A percentile compares a stretch with the other conserved stretches of the same genome.
Conservation (phyloP, 2,797 vertebrate species). For the Pangasius djambal region DNA sequence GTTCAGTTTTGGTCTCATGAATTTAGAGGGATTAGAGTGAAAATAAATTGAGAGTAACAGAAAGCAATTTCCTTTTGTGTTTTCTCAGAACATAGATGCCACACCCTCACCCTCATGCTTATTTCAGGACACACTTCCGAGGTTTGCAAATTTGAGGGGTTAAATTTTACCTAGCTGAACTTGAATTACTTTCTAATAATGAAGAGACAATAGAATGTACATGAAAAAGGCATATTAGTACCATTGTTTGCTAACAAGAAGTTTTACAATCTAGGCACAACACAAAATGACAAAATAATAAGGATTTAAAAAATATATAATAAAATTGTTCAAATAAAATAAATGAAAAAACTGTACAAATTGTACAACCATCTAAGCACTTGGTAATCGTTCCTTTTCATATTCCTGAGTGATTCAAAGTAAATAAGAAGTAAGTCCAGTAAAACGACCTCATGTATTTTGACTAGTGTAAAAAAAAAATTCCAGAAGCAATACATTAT, state of each 20-base stretch:
- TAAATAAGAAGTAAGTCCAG: not conserved
- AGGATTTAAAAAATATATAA: too few species aligned
- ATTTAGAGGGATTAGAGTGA: not conserved
- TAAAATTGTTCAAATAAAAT: not conserved
- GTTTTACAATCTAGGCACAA: not conserved
- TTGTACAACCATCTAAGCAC: not conserved
- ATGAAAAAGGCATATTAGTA: not conserved
- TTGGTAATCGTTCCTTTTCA: not conserved
- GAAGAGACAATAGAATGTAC: not conserved
- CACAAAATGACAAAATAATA: not conserved
- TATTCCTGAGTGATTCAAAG: not conserved
- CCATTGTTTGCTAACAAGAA: not conserved
- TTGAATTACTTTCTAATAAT: not conserved
- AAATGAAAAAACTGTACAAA: not conserved
- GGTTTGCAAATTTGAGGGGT: too few species aligned
- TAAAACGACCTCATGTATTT: not conserved
- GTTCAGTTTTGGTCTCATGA: too few species aligned
- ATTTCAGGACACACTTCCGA: too few species aligned
- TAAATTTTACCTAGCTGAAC: too few species aligned
- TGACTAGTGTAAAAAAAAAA: not conserved
- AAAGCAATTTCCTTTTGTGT: too few species aligned
- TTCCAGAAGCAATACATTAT: not conserved
- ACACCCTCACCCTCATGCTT: too few species aligned
- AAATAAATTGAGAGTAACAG: not conserved
- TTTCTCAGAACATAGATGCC: too few species aligned